Evolutionary conservation across 64 coral and sea anemone genomes (phyloP).

Genomic region (Actinia tenebrosa): DNA sequence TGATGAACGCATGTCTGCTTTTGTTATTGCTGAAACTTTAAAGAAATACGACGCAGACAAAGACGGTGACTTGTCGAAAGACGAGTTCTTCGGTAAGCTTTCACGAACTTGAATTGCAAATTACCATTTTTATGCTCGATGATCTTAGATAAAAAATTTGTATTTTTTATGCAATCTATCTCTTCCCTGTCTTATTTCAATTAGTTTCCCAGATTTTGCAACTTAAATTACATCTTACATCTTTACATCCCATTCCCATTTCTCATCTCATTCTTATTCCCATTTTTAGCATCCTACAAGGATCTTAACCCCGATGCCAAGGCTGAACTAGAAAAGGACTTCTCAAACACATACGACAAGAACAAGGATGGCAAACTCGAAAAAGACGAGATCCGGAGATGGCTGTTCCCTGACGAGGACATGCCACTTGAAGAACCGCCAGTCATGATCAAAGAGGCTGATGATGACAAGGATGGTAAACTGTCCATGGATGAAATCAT

Average conservation of each 20-base stretch:
- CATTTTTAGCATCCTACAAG: slow-evolving; percentile 60
- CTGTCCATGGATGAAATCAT: slow-evolving; percentile 81
- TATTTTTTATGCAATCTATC: too few species aligned
- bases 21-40: slow-evolving; percentile 68
- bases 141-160: too few species aligned
- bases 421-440: slow-evolving; percentile 69
- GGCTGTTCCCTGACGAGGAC: slow-evolving; percentile 85
- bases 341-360: slow-evolving; percentile 58
- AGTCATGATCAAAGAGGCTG: slow-evolving; percentile 77
- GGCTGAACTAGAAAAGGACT: slow-evolving; percentile 85
- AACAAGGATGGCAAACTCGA: slow-evolving; percentile 74
- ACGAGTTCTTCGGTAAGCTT: slow-evolving; percentile 34
- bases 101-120: background rate
- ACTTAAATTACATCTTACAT: too few species aligned
- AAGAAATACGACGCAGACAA: slow-evolving; percentile 86
- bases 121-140: too few species aligned
- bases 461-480: slow-evolving; percentile 82
- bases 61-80: slow-evolving; percentile 74
- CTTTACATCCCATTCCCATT: background rate
- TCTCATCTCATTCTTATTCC: background rate
- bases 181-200: too few species aligned
- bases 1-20: slow-evolving; percentile 62
- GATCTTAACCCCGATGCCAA: slow-evolving; percentile 75
- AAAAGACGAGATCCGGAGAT: slow-evolving; percentile 56
- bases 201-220: background rate